These are phyloP conservation scores for Rhinatrema bivittatum DNA, from an alignment of 2,797 vertebrate species.

Conservation along the genomic window DNA sequence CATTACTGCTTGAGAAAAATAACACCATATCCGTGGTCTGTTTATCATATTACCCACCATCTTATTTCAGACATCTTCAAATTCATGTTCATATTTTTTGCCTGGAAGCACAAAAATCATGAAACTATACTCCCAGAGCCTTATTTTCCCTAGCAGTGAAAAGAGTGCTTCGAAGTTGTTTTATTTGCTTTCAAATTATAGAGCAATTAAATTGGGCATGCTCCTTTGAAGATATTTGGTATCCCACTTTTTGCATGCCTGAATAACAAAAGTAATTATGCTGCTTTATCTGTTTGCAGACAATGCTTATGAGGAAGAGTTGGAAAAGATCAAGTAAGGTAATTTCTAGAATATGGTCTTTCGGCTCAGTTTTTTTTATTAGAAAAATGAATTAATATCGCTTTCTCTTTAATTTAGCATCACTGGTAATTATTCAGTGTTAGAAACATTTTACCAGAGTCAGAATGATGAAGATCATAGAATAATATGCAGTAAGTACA, in stretches of 20 bases:
- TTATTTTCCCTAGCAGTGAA: neutral
- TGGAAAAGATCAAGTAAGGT: conserved; percentile 99
- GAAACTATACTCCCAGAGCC: neutral
- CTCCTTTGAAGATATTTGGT: conserved; percentile 16
- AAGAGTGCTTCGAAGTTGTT: conserved; percentile 13
- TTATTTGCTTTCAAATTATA: conserved; percentile 16
- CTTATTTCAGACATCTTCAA: neutral
- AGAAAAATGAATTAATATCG: neutral
- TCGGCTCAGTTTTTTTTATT: conserved; percentile 19
- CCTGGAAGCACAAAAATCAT: conserved; percentile 3
- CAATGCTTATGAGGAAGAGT: conserved; percentile 96
- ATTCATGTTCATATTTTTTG: neutral
- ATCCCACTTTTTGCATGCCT: conserved; percentile 17
- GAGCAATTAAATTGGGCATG: conserved; percentile 17
- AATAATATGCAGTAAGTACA: too few relatives aligned
- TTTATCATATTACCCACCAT: too few relatives aligned
- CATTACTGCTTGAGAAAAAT: too few relatives aligned
- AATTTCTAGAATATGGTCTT: conserved; percentile 78
- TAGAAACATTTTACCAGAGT: too few relatives aligned
- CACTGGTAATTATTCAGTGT: too few relatives aligned
- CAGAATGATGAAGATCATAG: too few relatives aligned
- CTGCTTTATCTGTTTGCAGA: conserved; percentile 94
- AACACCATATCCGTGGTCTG: too few relatives aligned
- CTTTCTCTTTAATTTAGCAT: neutral
- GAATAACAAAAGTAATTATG: conserved; percentile 72